Conservation (phyloP, 2,113 vertebrate species). For the Scopus umbretta region DNA sequence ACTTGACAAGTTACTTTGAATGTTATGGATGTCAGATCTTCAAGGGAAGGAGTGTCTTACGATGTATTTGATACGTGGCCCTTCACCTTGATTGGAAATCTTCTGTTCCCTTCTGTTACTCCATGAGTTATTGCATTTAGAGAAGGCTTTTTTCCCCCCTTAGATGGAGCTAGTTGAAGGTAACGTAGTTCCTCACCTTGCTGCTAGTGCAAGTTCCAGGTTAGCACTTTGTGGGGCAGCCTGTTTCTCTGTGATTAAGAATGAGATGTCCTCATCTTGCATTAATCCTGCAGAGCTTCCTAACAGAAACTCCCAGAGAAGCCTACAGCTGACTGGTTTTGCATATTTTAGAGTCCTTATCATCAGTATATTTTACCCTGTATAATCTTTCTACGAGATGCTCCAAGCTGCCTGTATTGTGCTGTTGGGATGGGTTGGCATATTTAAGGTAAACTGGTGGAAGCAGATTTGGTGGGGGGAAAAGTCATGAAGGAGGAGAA, state of each 20-base stretch:
- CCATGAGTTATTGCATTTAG: not conserved
- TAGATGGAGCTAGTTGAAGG: not conserved
- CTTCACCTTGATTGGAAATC: not conserved
- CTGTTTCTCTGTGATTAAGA: not conserved
- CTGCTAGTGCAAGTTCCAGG: not conserved
- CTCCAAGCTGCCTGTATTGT: not conserved
- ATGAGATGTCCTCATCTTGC: not conserved
- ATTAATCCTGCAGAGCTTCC: not conserved
- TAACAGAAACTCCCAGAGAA: not conserved
- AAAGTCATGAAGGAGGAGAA: slow-evolving; percentile 34
- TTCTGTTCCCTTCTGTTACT: not conserved
- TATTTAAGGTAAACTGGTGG: slow-evolving; percentile 48
- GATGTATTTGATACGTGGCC: not conserved
- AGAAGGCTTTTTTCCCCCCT: not conserved
- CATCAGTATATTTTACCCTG: no score
- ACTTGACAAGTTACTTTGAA: not conserved
- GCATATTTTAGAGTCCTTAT: not conserved
- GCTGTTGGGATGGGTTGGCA: slow-evolving; percentile 19
- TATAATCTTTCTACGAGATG: not conserved
- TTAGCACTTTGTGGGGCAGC: not conserved
- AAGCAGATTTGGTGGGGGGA: slow-evolving; percentile 19
- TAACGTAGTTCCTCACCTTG: not conserved
- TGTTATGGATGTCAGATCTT: not conserved
- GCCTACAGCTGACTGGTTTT: not conserved
- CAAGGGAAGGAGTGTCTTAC: not conserved